phyloP scores from a whole-genome alignment of 2,888 invertebrate genomes.

The Caenorhabditis sp. region DNA sequence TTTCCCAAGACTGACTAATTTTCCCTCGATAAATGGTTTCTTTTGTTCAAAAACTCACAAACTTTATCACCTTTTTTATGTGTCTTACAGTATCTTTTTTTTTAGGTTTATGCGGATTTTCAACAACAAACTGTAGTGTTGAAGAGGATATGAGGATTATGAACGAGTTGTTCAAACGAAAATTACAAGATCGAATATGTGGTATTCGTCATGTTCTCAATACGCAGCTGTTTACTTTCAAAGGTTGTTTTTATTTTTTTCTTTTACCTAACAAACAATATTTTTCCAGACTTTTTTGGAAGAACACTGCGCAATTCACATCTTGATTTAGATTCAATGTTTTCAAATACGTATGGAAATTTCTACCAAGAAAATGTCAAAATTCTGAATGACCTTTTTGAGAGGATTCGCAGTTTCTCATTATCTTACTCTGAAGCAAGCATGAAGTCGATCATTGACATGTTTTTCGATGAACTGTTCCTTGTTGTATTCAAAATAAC shows the following conservation, averaged over 20 bases:
- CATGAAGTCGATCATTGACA: conserved; percentile 24
- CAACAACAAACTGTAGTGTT: conserved; percentile 10
- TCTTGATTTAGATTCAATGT: conserved; percentile 34
- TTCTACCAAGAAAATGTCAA: conserved; percentile 36
- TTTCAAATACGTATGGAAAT: conserved; percentile 28
- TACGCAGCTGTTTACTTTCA: conserved; percentile 15
- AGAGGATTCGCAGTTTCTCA: conserved; percentile 23
- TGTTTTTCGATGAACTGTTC: conserved; percentile 37
- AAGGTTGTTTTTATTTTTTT: neutral
- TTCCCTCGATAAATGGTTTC: neutral
- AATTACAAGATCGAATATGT: conserved; percentile 30
- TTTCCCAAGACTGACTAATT: neutral
- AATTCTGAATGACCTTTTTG: conserved; percentile 23
- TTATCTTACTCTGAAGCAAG: conserved; percentile 25
- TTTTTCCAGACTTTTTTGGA: conserved; percentile 20
- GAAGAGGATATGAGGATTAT: conserved; percentile 3
- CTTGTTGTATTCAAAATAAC: conserved; percentile 30
- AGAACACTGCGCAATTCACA: conserved; percentile 23
- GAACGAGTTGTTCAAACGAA: conserved; percentile 14
- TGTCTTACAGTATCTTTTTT: neutral
- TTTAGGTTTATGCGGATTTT: neutral
- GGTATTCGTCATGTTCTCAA: conserved; percentile 22
- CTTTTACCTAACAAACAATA: neutral
- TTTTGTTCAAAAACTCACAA: neutral
- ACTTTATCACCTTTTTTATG: neutral